Base-by-base conservation (phyloP, 2,888 invertebrate species). In the Emmelina monodactyla region DNA sequence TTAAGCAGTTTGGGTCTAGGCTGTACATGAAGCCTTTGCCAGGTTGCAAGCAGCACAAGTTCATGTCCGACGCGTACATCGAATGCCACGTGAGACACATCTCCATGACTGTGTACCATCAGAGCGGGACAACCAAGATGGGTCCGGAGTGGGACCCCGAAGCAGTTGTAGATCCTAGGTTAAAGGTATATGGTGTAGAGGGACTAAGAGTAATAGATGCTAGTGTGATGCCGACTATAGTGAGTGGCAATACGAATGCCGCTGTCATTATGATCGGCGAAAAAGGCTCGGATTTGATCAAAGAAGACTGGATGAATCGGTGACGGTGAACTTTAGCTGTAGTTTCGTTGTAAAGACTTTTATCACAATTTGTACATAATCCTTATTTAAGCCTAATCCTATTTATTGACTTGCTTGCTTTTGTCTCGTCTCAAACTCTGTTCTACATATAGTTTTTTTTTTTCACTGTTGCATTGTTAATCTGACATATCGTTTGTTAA, bases 201-300 rank as follows among this genome's bases (percentile, higher is more conserved):
- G 89, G 91, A 9, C 73, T 94, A 15, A 80, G 94, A 42, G 91
- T 94, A 12, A 88, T 93, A 46, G 94, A 94, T 56, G 92, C 92
- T 16, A 91, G 91, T 50, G 87, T 94, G 46, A 94, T 94, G 92
- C 94, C 94, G 0, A 89, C 89, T 1, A 91, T 94, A 47, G 88
- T 88, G 16, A 92, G 92, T 53, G 94, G 94, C 5, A 94, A 94
- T 55, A 94, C 94, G 1, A 93, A 94, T 62, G 94, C 94, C 0
- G 92, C 94, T 0, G 88, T 88, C n/a, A 91, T 94, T 33, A 94
- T 94, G 94, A 91, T 94, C 16, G 94, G 87, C 1, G 94, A 94
- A 56, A 94, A 93, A 59, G 93, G 92, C 3, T 84, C 93, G 0
- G 94, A 93, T 72, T 75, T 93, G 53, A 86, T 93, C 37, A 93